phyloP scores from a whole-genome alignment of 2,797 vertebrate genomes.

The Pempheris klunzingeri region DNA sequence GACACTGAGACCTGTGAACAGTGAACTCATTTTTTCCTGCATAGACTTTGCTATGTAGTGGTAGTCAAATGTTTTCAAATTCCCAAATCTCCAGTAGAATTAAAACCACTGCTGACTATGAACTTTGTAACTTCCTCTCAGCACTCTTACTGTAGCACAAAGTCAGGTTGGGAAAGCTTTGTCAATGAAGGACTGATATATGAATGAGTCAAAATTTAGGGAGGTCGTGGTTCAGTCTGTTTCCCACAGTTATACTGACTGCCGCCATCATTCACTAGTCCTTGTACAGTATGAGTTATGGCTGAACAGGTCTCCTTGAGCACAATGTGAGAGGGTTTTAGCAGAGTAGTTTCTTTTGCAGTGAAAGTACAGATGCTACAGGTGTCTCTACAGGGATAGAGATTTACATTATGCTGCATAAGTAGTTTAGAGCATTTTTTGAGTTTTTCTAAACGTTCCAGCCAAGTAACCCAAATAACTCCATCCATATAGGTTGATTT shows the following conservation, averaged over 20 bases:
- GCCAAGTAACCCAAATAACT: neutral
- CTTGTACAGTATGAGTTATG: conserved; percentile 10
- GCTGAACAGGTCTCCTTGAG: conserved; percentile 23
- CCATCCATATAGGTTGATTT: neutral
- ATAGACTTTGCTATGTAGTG: conserved; percentile 21
- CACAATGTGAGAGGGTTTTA: neutral
- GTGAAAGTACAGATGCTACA: conserved; percentile 14
- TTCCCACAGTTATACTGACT: conserved; percentile 23
- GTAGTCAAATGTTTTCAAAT: conserved; percentile 30
- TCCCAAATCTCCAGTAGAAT: conserved; percentile 11
- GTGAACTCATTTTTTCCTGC: conserved; percentile 39
- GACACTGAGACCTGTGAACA: conserved; percentile 17
- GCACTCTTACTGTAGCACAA: neutral
- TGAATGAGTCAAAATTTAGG: conserved; percentile 7
- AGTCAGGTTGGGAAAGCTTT: conserved; percentile 3
- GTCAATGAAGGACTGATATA: conserved; percentile 15
- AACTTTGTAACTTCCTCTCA: conserved; percentile 20
- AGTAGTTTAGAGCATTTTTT: neutral
- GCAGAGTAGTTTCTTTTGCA: conserved; percentile 6
- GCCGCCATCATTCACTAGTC: conserved; percentile 21
- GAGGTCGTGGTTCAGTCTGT: conserved; percentile 14
- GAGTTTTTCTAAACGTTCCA: neutral
- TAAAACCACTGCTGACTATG: conserved; percentile 9
- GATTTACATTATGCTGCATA: neutral
- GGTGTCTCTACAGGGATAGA: neutral